These are phyloP conservation scores for Drosophila cognata DNA, from an alignment of 2,888 invertebrate species.

Conservation along the genomic window DNA sequence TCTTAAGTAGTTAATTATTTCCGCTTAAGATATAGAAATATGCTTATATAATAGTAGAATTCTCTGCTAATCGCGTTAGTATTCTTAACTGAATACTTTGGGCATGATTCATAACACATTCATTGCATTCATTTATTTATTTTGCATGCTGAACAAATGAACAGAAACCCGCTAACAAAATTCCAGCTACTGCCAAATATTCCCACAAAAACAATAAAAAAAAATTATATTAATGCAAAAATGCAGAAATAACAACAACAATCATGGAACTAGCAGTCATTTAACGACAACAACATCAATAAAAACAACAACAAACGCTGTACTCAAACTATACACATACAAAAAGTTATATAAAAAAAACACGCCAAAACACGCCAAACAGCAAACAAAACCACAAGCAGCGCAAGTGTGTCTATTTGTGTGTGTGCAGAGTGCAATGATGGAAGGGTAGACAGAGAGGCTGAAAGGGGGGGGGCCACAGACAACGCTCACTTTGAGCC, in stretches of 20 bases:
- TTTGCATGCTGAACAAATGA: slow-evolving; percentile 34
- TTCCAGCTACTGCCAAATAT: slow-evolving; percentile 60
- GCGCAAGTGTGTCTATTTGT: neutral
- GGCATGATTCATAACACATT: slow-evolving; percentile 54
- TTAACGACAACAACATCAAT: slow-evolving; percentile 46
- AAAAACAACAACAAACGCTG: slow-evolving; percentile 28
- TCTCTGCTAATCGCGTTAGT: neutral
- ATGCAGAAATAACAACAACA: slow-evolving; percentile 55
- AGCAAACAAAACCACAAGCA: slow-evolving; percentile 31
- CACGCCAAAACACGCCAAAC: slow-evolving; percentile 53
- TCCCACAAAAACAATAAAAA: slow-evolving; percentile 36
- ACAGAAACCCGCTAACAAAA: slow-evolving; percentile 48
- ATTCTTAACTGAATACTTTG: neutral
- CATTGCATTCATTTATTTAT: slow-evolving; percentile 46
- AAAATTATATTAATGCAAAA: slow-evolving; percentile 33
- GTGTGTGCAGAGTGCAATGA: slow-evolving; percentile 4
- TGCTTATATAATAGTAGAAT: neutral
- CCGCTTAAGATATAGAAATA: neutral
- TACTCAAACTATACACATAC: slow-evolving; percentile 58
- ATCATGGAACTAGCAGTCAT: slow-evolving; percentile 21
- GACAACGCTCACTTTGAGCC: slow-evolving; percentile 67
- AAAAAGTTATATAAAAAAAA: slow-evolving; percentile 78
- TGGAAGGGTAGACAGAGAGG: neutral
- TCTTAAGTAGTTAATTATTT: neutral
- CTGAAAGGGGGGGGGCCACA: slow-evolving; percentile 10